Evolutionary conservation across 2,888 invertebrate species (phyloP), one percentile per base, ranked within the genome.

Genomic region (Drosophila paramelanica): DNA sequence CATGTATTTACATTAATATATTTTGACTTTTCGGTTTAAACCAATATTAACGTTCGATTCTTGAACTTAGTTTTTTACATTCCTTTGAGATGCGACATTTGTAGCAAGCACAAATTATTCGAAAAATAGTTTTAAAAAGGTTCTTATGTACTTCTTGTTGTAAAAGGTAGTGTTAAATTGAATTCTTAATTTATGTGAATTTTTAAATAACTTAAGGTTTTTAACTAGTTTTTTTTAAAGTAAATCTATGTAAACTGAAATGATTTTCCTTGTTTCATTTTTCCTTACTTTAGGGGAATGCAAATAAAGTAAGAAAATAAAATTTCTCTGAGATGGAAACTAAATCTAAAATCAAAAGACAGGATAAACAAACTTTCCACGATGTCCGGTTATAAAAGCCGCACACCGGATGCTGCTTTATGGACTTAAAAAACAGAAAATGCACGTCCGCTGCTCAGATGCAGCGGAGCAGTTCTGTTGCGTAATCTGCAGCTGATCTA

Each of bases 401-500:
- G 23, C 38, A 36, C 36, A 20, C 14, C 57, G 51, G 47, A 38
- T 53, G 20, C 33, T 64, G 36, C 27, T 50, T 27, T 27, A 13
- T 11, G 23, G 33, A 11, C 14, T 8, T n/a, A 13, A 13, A 53
- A 14, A n/a, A 36, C 11, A 36, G 13, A 36, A 36, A 3, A 36
- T 5, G 4, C 4, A 3, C 36, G 50, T 5, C 7, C 50, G 7
- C 11, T 42, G 42, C 42, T 33, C 31, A 6, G 13, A 23, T 45
- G 66, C 73, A 76, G 17, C 36, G 46, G 52, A 58, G 38, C 33
- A 61, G 42, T 36, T 39, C 57, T 45, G 52, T 65, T 55, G 46
- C 31, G 50, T 25, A n/a, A 68, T 65, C 60, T 56, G 68, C 67
- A 69, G 53, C 65, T 70, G 70, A 70, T 60, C 57, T 72, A 77